phyloP scores from a whole-genome alignment of 2,888 invertebrate genomes.

The Acronicta leporina region DNA sequence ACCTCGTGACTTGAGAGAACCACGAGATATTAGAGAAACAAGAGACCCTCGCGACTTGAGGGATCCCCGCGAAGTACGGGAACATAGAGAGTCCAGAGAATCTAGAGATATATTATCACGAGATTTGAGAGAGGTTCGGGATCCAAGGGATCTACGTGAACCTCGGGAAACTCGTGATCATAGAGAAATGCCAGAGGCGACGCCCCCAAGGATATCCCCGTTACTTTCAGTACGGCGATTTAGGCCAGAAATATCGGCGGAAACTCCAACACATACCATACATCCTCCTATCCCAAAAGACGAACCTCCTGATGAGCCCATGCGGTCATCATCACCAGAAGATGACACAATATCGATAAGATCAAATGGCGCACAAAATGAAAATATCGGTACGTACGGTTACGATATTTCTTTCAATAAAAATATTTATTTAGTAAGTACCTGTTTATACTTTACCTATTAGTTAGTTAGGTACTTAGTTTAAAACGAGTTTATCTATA shows the following conservation, averaged over 20 bases:
- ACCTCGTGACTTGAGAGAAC: constrained; percentile 68
- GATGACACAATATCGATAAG: constrained; percentile 89
- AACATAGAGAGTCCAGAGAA: constrained; percentile 73
- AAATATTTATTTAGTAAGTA: too few species aligned
- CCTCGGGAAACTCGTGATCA: constrained; percentile 73
- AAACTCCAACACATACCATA: constrained; percentile 74
- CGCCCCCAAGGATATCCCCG: constrained; percentile 85
- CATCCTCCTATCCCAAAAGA: constrained; percentile 88
- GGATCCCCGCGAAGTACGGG: constrained; percentile 69
- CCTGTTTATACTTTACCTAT: too few species aligned
- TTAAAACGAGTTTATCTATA: too few species aligned
- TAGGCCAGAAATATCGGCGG: constrained; percentile 77
- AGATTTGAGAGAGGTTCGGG: constrained; percentile 70
- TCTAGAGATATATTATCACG: constrained; percentile 68
- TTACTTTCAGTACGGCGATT: constrained; percentile 85
- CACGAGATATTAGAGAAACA: constrained; percentile 76
- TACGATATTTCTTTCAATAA: background rate
- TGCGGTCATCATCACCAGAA: constrained; percentile 89
- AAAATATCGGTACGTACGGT: constrained; percentile 83
- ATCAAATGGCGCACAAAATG: constrained; percentile 88
- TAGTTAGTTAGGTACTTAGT: too few species aligned
- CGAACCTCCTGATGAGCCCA: constrained; percentile 86
- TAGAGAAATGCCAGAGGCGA: constrained; percentile 81
- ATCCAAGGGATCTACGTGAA: constrained; percentile 76
- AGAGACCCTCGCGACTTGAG: constrained; percentile 74